These are phyloP conservation scores for Scomber colias DNA, from an alignment of 2,113 vertebrate species.

Conservation along the genomic window DNA sequence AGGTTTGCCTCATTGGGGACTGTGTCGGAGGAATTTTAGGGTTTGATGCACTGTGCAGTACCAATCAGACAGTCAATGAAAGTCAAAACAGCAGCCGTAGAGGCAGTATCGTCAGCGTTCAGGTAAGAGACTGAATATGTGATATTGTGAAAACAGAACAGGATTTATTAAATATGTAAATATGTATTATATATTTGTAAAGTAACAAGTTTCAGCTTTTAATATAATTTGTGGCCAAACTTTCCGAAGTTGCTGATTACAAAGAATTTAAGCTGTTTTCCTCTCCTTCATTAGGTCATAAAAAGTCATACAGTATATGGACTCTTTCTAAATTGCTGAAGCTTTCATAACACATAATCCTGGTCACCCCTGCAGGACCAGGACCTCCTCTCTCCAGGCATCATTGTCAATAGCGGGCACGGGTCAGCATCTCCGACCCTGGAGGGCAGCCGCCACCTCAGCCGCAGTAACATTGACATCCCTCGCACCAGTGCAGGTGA, in stretches of 20 bases:
- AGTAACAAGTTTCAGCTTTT: too few relatives aligned
- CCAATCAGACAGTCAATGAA: constrained; percentile 90
- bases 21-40: constrained; percentile 96
- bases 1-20: constrained; percentile 97
- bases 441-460: constrained; percentile 93
- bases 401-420: constrained; percentile 86
- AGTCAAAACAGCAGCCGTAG: constrained; percentile 96
- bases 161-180: too few relatives aligned
- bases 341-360: constrained; percentile 12
- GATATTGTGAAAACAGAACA: neutral
- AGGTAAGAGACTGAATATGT: constrained; percentile 80
- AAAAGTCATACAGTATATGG: neutral
- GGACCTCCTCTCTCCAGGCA: constrained; percentile 93
- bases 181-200: too few relatives aligned
- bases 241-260: too few relatives aligned
- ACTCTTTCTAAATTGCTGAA: neutral
- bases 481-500: constrained; percentile 86
- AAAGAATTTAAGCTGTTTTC: too few relatives aligned
- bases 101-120: constrained; percentile 91
- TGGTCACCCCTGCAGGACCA: constrained; percentile 84
- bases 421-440: constrained; percentile 87
- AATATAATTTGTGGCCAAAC: too few relatives aligned
- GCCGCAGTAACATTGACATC: constrained; percentile 96
- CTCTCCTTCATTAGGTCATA: too few relatives aligned
- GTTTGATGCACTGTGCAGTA: constrained; percentile 96